phyloP scores from a whole-genome alignment of 2,113 vertebrate genomes.

The Riparia riparia region DNA sequence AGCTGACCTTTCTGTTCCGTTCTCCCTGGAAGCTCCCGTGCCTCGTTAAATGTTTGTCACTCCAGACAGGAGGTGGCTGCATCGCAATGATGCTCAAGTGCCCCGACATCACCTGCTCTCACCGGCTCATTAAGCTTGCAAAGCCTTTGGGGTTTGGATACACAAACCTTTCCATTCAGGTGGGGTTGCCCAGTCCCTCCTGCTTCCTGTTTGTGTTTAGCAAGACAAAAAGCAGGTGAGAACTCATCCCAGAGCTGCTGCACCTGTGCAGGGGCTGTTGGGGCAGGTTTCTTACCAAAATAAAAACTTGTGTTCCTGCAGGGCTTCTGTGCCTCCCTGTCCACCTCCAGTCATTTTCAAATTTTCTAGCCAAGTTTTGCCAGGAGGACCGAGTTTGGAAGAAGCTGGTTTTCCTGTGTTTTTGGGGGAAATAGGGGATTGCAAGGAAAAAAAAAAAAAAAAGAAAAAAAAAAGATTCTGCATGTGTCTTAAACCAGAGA shows the following conservation, averaged over 20 bases:
- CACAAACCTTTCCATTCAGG: conserved; percentile 14
- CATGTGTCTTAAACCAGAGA: background rate
- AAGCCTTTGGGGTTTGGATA: conserved; percentile 27
- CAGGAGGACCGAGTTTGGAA: background rate
- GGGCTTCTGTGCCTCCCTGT: background rate
- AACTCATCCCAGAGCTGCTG: background rate
- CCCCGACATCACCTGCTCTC: background rate
- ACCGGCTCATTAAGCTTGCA: conserved; percentile 7
- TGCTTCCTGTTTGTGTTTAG: conserved; percentile 9
- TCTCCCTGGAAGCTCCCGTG: background rate
- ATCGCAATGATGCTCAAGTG: conserved; percentile 34
- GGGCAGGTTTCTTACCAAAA: background rate
- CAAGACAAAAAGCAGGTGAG: conserved; percentile 41
- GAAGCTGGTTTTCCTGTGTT: background rate
- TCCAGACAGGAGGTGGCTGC: background rate
- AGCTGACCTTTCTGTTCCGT: background rate
- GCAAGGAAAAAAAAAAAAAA: background rate
- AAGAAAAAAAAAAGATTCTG: background rate
- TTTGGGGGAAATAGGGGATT: background rate
- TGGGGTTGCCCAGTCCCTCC: background rate
- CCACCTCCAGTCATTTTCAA: background rate
- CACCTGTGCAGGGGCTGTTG: background rate
- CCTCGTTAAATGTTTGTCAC: background rate
- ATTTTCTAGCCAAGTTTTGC: background rate
- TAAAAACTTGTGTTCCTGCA: background rate